phyloP scores from a whole-genome alignment of 2,113 vertebrate species.

The Montifringilla adamsi region DNA sequence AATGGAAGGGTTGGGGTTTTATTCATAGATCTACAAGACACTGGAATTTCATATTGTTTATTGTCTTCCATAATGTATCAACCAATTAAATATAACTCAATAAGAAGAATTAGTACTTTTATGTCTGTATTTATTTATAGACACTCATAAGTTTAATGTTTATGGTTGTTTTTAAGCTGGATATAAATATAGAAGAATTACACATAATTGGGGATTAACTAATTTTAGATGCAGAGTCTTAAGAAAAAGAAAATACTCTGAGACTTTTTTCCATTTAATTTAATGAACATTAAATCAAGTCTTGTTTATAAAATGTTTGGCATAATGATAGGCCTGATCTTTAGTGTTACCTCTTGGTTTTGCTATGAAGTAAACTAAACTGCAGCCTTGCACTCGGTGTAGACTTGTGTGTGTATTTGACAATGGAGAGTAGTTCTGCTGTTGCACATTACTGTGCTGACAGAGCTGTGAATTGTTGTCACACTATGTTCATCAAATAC shows the following conservation, averaged over 20 bases:
- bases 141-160: not conserved
- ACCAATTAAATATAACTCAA: not conserved
- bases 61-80: not conserved
- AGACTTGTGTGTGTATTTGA: not conserved
- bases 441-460: not conserved
- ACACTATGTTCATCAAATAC: not conserved
- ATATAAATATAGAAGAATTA: not conserved
- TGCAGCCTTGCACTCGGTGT: not conserved
- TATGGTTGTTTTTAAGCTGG: not conserved
- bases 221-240: not conserved
- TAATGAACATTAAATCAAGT: not conserved
- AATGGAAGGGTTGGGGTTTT: not conserved
- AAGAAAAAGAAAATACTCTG: not conserved
- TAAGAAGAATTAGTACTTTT: not conserved
- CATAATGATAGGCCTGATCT: not conserved
- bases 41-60: not conserved
- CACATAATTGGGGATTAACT: not conserved
- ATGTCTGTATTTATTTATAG: not conserved
- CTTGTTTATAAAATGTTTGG: constrained; percentile 12
- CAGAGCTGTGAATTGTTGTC: not conserved
- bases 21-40: not conserved
- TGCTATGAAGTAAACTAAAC: not conserved
- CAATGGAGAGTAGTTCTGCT: not conserved
- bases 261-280: not conserved
- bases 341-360: not conserved